phyloP scores from a whole-genome alignment of 2,113 vertebrate species.

The Pangasianodon hypophthalmus region DNA sequence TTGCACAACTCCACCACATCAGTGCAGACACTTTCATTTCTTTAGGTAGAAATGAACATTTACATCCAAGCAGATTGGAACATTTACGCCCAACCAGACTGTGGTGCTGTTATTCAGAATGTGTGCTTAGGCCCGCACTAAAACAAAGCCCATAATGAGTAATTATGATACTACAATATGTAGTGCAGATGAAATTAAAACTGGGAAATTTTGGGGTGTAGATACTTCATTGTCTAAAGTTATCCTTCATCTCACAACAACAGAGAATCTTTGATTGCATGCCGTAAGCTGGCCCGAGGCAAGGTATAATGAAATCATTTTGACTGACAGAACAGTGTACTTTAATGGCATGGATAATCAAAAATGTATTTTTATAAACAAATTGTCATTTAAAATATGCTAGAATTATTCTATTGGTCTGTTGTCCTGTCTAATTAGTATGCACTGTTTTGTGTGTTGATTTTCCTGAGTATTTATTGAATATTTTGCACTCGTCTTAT shows the following conservation, averaged over 20 bases:
- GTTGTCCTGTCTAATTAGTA: background rate
- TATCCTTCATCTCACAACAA: slow-evolving; percentile 1
- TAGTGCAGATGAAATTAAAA: background rate
- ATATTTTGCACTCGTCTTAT: background rate
- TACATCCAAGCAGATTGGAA: background rate
- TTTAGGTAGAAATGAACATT: background rate
- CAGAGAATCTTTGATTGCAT: background rate
- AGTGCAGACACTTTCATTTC: background rate
- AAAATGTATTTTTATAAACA: background rate
- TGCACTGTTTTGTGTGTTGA: background rate
- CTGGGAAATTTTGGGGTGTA: background rate
- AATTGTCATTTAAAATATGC: background rate
- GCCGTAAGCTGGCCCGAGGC: background rate
- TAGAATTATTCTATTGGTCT: background rate
- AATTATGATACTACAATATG: background rate
- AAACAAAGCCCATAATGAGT: background rate
- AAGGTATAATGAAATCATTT: background rate
- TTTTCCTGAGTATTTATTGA: background rate
- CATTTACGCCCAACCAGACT: background rate
- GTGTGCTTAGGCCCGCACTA: background rate
- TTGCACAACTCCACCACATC: background rate
- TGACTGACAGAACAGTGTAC: background rate
- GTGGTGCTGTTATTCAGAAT: background rate
- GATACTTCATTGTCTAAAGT: slow-evolving; percentile 9
- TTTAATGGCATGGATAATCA: background rate